Base-by-base conservation (phyloP, 2,797 vertebrate genomes). In the Acipenser ruthenus region DNA sequence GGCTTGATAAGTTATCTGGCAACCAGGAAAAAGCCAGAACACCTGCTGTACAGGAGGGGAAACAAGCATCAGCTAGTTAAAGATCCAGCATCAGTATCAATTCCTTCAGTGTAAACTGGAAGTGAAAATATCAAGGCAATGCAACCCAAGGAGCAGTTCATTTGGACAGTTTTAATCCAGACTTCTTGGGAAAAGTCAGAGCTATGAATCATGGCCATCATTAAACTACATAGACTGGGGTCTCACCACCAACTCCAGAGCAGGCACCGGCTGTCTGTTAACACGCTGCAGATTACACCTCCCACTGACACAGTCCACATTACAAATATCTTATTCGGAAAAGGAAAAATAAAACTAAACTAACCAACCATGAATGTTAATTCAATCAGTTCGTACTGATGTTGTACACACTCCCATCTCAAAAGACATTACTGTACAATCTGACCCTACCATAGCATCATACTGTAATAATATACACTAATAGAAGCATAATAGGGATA, bases 161-260 rank as follows among this genome's bases (percentile, higher is more conserved):
- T 83, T 73, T 72, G 79, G 84, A 83, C 78, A 84, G 80, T 83
- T 88, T 84, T 87, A 87, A 90, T 87, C 82, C 84, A 62, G 80
- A 84, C 80, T 83, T 83, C 75, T 58, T 75, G 85, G 83, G 84
- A 89, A 79, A 65, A 82, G 77, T 77, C 70, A 71, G 79, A 76
- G 79, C 82, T 80, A 79, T 79, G 82, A 85, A 89, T 89, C 84
- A 90, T 58, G 83, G 64, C 82, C 83, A 79, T 81, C 78, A 78
- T 78, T 89, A 85, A 63, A n/a, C n/a, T 0, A 62, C 67, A 63
- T 62, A 74, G 79, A 77, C 63, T 58, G 65, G 73, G 56, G 75
- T 79, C 77, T 69, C 65, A 70, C 73, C 75, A 66, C 78, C 78
- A 76, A 75, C 80, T 73, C 73, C 2, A 67, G 71, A 74, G 69